A percentile compares a stretch with the other conserved stretches of the same genome.
Evolutionary conservation across 2,888 invertebrate genomes (phyloP).

Genomic region (Bellardia pandia): DNA sequence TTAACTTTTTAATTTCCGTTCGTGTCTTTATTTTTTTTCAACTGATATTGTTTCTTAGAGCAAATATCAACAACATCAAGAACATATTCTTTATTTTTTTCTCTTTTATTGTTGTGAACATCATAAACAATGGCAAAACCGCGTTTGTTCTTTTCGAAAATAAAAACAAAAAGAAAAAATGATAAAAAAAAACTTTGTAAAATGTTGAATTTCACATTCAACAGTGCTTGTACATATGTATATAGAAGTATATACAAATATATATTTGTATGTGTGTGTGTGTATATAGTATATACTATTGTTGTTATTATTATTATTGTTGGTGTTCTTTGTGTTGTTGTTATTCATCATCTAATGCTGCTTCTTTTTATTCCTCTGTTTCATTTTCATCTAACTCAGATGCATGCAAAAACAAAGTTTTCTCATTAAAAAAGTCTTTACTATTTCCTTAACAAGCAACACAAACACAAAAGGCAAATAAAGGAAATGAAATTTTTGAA

Average conservation of each 20-base stretch:
- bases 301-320: constrained; percentile 22
- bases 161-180: constrained; percentile 21
- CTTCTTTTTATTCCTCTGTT: constrained; percentile 3
- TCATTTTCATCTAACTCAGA: constrained; percentile 11
- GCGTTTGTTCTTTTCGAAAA: constrained; percentile 40
- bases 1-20: constrained; percentile 70
- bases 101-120: constrained; percentile 8
- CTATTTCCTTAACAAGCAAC: constrained; percentile 65
- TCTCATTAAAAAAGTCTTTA: constrained; percentile 70
- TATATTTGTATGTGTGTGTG: too few species aligned
- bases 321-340: neutral
- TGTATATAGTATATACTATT: neutral
- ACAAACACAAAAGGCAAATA: constrained; percentile 62
- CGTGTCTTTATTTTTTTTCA: constrained; percentile 27
- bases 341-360: constrained; percentile 12
- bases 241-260: too few species aligned
- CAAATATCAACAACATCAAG: constrained; percentile 56
- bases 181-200: constrained; percentile 39
- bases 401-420: constrained; percentile 67
- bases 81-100: constrained; percentile 23
- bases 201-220: constrained; percentile 44
- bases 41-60: constrained; percentile 39
- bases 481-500: constrained; percentile 66
- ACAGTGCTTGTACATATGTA: constrained; percentile 8
- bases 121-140: constrained; percentile 57